These are phyloP conservation scores for Propithecus coquereli DNA, from an alignment of 2,113 vertebrate genomes.

Conservation along the genomic window DNA sequence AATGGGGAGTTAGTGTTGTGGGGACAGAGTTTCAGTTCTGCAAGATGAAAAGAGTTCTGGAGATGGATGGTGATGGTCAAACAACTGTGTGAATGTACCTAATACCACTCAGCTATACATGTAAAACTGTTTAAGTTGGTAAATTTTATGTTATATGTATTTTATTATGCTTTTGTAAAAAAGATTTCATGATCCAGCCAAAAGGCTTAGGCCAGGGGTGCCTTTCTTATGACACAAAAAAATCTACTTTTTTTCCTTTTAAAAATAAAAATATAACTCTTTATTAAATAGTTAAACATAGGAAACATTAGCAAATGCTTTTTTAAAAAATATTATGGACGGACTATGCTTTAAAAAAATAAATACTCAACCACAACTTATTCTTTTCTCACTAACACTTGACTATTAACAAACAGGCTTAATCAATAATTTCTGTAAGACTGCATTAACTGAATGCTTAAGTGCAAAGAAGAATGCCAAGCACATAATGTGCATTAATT, in stretches of 20 bases:
- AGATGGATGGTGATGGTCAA: neutral
- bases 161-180: neutral
- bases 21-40: neutral
- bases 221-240: neutral
- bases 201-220: neutral
- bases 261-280: conserved; percentile 17
- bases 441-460: neutral
- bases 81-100: neutral
- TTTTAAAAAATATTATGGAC: neutral
- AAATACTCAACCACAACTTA: neutral
- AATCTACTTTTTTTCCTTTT: neutral
- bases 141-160: neutral
- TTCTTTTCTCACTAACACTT: neutral
- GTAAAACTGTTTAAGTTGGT: neutral
- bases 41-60: neutral
- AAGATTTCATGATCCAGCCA: neutral
- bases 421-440: neutral
- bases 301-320: neutral
- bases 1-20: neutral
- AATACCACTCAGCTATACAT: neutral
- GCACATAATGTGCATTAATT: neutral
- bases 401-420: neutral
- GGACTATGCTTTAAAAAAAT: neutral
- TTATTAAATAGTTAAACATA: neutral
- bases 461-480: neutral